Base-by-base conservation (phyloP, 2,797 vertebrate species). In the Danio kyathit region DNA sequence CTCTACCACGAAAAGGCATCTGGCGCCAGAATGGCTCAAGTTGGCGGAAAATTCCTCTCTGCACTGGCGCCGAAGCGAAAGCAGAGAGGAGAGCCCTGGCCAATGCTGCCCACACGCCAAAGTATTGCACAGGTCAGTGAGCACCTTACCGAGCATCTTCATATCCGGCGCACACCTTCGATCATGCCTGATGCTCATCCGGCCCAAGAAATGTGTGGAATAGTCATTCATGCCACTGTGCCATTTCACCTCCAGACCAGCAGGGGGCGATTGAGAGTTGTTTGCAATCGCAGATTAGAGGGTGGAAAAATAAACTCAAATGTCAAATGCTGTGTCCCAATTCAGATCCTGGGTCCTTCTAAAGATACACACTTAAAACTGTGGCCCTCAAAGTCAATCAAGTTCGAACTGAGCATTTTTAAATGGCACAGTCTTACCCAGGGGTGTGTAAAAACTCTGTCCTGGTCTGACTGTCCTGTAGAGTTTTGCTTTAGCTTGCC, bases 11-110 rank as follows among this genome's bases (percentile, higher is more conserved):
- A 76, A 83, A 86, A 81, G 77, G 59, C 70, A 16, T 69, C 54
- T 86, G 82, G 84, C 82, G 74, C 80, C 74, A 80, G 82, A 83
- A 11, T 66, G 79, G 84, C 61, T 60, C 80, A 63, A 82, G 78
- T 73, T 82, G 86, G 79, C 81, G 80, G 83, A 83, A 88, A 84
- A 51, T 75, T 56, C 74, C 74, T 83, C 75, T 83, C 84, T 83
- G 74, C 78, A 70, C 74, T 59, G 72, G 80, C 69, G 65, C 65
- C 59, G 85, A 83, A 82, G 76, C 83, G 83, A 84, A 84, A 79
- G 57, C 77, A 52, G 82, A 87, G 77, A 83, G 74, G 82, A 85
- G 74, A 81, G 71, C 65, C 60, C 83, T 75, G 85, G 86, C 82
- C 82, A 86, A 76, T 85, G 86, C 74, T 54, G 6, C 59, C 61